Conservation (phyloP, 2,797 vertebrate genomes). For the Otolemur crassicaudatus region DNA sequence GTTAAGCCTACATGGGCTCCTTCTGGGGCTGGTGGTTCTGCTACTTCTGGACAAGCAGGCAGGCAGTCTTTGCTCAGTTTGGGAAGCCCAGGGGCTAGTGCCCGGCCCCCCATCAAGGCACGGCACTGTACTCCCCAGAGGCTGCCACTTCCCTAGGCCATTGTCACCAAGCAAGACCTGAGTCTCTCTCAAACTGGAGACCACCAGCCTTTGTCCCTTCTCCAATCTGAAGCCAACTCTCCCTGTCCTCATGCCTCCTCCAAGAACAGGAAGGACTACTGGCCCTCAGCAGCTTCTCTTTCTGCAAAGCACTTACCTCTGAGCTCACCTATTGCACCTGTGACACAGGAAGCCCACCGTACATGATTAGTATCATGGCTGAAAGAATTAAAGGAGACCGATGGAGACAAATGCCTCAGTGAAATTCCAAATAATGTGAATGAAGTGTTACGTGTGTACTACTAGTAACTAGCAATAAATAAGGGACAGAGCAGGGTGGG, state of each 20-base stretch:
- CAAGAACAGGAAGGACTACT: not conserved
- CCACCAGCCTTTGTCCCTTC: not conserved
- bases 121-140: not conserved
- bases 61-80: not conserved
- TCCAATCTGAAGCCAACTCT: not conserved
- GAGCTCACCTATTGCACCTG: not conserved
- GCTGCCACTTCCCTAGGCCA: not conserved
- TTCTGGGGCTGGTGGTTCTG: not conserved
- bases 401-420: not conserved
- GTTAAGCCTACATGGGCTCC: not conserved
- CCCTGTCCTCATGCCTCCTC: not conserved
- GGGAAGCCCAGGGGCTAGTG: not conserved
- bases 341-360: not conserved
- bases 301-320: not conserved
- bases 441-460: not conserved
- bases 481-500: not conserved
- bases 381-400: slow-evolving; percentile 4
- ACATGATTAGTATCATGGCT: not conserved
- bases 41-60: not conserved
- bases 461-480: not conserved
- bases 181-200: not conserved
- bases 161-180: not conserved
- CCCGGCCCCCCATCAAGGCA: not conserved
- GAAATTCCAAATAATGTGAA: not conserved
- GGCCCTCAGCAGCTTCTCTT: not conserved